Evolutionary conservation across 2,888 invertebrate species (phyloP), one percentile per base, ranked within the genome.

Genomic region (Ennomos quercinarius): DNA sequence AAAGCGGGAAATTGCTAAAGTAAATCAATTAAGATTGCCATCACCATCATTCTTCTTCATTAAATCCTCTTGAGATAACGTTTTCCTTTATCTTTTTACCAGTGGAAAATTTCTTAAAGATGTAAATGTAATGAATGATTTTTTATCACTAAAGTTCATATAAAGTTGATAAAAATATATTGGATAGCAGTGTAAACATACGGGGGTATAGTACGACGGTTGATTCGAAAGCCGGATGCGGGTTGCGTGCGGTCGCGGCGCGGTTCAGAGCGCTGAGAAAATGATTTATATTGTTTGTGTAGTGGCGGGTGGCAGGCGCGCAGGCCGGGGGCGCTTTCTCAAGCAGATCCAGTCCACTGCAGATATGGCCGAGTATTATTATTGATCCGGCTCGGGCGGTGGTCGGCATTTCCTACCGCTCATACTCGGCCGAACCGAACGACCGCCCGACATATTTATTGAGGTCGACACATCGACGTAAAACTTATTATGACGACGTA

Each of bases 351-450:
- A 84, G 90, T 89, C 90, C 91, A 88, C 91, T 91, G 91, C 91
- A 91, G 92, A 91, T 91, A 91, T 91, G 90, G 88, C 81, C 90
- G 89, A 89, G 91, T 91, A 89, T 93, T 92, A 92, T 92, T 91
- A 93, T 93, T 87, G 93, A 93, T 91, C 93, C 91, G 84, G 82
- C 79, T 81, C 77, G 60, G 55, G 80, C 75, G 84, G 85, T 81
- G 86, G 85, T 83, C 84, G 88, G 86, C 81, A 86, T 86, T 90
- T 89, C 88, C 90, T 87, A 89, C 87, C 83, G 85, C 87, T 91
- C 89, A 90, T 91, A 91, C 89, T 84, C 77, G 73, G 72, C 78
- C 78, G 77, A 80, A 77, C 59, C 70, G 72, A 72, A 71, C 76
- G 78, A 76, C 66, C 81, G 68, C 80, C 82, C 84, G 83, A 83